Evolutionary conservation across 1,140 invertebrate genomes (phyloP), one percentile per base, ranked within the genome.

Genomic region (Nautilus pompilius): DNA sequence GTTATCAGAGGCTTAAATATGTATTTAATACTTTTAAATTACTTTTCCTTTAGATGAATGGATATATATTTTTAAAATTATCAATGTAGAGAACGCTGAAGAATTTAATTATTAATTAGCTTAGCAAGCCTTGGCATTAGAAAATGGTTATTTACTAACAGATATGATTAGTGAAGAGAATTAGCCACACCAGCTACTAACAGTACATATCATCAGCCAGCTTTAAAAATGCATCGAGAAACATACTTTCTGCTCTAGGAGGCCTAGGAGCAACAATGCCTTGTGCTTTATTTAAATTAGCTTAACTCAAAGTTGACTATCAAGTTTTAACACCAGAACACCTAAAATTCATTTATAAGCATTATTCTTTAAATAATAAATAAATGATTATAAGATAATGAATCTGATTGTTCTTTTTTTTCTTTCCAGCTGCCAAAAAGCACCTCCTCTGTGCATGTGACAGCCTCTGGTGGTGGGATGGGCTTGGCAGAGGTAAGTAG

Each of bases 381-480:
- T n/a, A 8, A 24, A n/a, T n/a, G n/a, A n/a, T 28, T 8, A 15
- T 58, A 17, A 36, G 30, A 5, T 34, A 29, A 4, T n/a, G 13
- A 46, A 13, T 20, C 46, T 71, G 28, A 48, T 8, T 13, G n/a
- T n/a, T n/a, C n/a, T n/a, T 70, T 24, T 32, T 46, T 60, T 30
- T 62, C 32, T 41, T 64, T 67, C 49, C 60, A 76, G 87, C 71
- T 89, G 3, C 86, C 88, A 0, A 72, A 79, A 5, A 85, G 86
- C 30, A 74, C 75, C 6, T 68, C 58, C 45, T 29, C 67, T 17
- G 67, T 81, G 1, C 63, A 58, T 30, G 85, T 94, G 13, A 86
- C 88, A 29, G 93, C 91, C 0, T 88, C 87, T 26, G 95, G 96
- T 17, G 87, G 85, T 46, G 95, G 95, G 53, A 87, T 95, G 70